Evolutionary conservation across 2,888 invertebrate genomes (phyloP).

Genomic region (Chydorus sphaericus): DNA sequence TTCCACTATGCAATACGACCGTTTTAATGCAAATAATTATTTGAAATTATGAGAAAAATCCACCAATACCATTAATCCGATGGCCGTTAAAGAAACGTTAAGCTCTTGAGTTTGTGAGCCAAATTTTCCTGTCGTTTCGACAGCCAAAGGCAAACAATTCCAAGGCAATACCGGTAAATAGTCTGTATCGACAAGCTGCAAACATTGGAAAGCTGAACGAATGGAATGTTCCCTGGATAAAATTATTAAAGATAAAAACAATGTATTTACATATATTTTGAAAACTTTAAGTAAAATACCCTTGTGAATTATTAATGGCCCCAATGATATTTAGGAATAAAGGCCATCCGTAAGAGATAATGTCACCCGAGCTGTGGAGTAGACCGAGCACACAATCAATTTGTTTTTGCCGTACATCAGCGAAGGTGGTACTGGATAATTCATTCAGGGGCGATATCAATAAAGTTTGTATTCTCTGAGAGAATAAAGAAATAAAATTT

Average conservation of each 20-base stretch:
- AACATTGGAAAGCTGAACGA: constrained; percentile 86
- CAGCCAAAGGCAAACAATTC: constrained; percentile 73
- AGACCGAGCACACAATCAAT: constrained; percentile 86
- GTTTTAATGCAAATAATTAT: constrained; percentile 12
- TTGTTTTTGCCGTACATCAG: constrained; percentile 87
- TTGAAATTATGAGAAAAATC: constrained; percentile 1
- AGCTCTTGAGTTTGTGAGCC: constrained; percentile 91
- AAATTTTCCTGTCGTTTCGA: constrained; percentile 87
- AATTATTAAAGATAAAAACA: not conserved
- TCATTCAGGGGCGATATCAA: constrained; percentile 81
- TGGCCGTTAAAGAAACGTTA: constrained; percentile 91
- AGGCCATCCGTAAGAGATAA: constrained; percentile 88
- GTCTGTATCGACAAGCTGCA: constrained; percentile 88
- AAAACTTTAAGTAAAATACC: constrained; percentile 36
- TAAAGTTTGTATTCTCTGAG: constrained; percentile 61
- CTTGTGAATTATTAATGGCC: constrained; percentile 84
- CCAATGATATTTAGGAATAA: constrained; percentile 85
- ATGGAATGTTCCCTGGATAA: constrained; percentile 9
- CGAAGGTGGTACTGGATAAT: constrained; percentile 72
- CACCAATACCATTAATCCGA: constrained; percentile 71
- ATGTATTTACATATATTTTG: not conserved
- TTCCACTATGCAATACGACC: constrained; percentile 64
- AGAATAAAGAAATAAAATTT: constrained; percentile 15
- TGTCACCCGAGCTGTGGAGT: constrained; percentile 83
- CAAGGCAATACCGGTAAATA: constrained; percentile 84